A percentile compares a stretch with the other conserved stretches of the same genome.
These are phyloP conservation scores for Heteromurus nitidus DNA, from an alignment of 2,888 invertebrate species.

Conservation along the genomic window DNA sequence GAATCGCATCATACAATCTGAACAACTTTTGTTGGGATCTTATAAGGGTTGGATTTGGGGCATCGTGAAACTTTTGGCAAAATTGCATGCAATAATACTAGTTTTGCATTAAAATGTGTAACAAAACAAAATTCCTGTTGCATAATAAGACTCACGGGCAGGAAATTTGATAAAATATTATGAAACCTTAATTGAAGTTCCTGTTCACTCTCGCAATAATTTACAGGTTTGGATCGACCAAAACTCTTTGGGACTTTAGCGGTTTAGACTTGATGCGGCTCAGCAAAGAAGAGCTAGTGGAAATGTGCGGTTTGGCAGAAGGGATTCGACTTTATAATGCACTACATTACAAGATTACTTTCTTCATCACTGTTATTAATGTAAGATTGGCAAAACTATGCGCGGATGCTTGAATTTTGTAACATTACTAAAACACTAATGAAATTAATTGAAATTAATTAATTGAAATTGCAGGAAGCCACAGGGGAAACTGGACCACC, in stretches of 20 bases:
- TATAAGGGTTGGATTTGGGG: too few species aligned
- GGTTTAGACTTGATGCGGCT: constrained; percentile 92
- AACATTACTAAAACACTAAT: neutral
- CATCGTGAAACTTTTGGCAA: neutral
- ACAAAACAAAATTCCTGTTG: too few species aligned
- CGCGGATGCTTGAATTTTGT: neutral
- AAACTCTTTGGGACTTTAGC: constrained; percentile 79
- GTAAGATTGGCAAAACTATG: constrained; percentile 30
- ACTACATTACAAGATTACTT: constrained; percentile 82
- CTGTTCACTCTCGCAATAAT: too few species aligned
- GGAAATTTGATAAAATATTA: too few species aligned
- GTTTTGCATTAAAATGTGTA: too few species aligned
- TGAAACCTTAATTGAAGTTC: too few species aligned
- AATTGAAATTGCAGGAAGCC: constrained; percentile 17
- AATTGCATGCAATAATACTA: too few species aligned
- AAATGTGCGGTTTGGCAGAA: constrained; percentile 95
- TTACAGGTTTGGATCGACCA: constrained; percentile 70
- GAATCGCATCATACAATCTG: too few species aligned
- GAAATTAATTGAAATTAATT: neutral
- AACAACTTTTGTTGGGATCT: too few species aligned
- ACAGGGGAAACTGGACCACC: constrained; percentile 42
- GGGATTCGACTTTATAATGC: constrained; percentile 95
- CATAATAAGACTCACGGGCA: too few species aligned
- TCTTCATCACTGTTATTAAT: constrained; percentile 69
- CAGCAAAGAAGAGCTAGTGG: constrained; percentile 92